Conservation (phyloP, 2,797 vertebrate species). For the Ctenopoma multispine region DNA sequence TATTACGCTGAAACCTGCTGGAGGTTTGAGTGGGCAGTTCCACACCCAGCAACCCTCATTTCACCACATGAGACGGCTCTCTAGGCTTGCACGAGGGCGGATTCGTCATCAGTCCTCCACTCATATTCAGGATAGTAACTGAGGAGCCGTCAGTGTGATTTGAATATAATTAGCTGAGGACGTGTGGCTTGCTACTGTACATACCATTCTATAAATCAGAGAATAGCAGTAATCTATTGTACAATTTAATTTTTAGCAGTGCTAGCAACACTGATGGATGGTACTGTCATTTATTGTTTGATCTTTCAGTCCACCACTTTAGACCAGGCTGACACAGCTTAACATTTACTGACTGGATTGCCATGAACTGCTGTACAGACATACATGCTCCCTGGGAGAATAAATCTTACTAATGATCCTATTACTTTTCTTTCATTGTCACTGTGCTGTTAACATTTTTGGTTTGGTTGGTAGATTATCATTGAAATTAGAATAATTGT, state of each 20-base stretch:
- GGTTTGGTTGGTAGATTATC: background rate
- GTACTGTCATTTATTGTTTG: too few species aligned
- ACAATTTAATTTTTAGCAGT: background rate
- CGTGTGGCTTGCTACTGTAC: background rate
- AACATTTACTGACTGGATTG: too few species aligned
- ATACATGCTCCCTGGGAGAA: background rate
- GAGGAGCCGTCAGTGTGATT: conserved; percentile 12
- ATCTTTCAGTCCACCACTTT: background rate
- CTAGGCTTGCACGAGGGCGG: background rate
- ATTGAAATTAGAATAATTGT: background rate
- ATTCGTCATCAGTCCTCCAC: conserved; percentile 15
- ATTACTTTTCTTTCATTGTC: background rate
- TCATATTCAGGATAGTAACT: conserved; percentile 16
- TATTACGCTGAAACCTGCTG: conserved; percentile 52
- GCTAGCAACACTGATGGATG: too few species aligned
- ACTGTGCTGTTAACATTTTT: background rate
- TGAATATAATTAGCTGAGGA: conserved; percentile 8
- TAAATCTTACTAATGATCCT: background rate
- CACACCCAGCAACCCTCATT: conserved; percentile 17
- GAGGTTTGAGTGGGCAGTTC: conserved; percentile 37
- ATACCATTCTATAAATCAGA: conserved; percentile 4
- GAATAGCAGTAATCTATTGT: background rate
- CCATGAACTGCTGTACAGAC: background rate
- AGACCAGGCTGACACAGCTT: too few species aligned
- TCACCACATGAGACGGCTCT: conserved; percentile 26